These are phyloP conservation scores for Cepphus grylle DNA, from an alignment of 2,113 vertebrate genomes.

Conservation along the genomic window DNA sequence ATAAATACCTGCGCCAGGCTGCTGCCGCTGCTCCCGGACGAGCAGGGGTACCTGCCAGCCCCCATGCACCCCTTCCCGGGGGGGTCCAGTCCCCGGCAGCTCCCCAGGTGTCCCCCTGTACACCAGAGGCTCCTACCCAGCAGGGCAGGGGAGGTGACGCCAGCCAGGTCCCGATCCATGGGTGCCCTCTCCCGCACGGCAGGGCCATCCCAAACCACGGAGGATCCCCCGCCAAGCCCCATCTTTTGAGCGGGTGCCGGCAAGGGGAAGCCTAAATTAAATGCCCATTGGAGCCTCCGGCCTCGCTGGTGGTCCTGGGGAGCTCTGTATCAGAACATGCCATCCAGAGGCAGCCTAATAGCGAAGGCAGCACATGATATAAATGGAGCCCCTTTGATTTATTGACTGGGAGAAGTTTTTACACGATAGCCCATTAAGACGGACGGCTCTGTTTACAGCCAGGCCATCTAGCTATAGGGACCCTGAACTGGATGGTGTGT, in stretches of 20 bases:
- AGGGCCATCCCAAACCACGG: neutral
- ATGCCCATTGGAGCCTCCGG: constrained; percentile 46
- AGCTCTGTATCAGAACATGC: constrained; percentile 47
- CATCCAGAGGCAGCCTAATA: constrained; percentile 59
- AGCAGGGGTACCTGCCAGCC: neutral
- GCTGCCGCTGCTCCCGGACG: neutral
- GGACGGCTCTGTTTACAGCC: constrained; percentile 73
- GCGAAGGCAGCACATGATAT: constrained; percentile 61
- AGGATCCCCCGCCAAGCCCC: neutral
- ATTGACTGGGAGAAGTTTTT: constrained; percentile 74
- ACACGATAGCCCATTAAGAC: constrained; percentile 72
- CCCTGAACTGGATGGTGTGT: constrained; percentile 62
- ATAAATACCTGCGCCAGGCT: neutral
- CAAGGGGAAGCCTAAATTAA: constrained; percentile 26
- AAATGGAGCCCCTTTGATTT: constrained; percentile 69
- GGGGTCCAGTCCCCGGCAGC: neutral
- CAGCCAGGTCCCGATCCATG: rapidly evolving
- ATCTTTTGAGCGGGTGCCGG: neutral
- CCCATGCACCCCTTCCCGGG: neutral
- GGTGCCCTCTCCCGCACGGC: neutral
- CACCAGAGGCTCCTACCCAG: neutral
- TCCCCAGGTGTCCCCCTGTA: neutral
- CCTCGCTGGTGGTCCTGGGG: neutral
- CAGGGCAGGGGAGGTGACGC: neutral
- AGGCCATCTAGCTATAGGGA: constrained; percentile 71